Percentiles rank a stretch among this genome's conserved stretches.
Conservation (phyloP, 2,888 invertebrate genomes). For the Germaria angustata region DNA sequence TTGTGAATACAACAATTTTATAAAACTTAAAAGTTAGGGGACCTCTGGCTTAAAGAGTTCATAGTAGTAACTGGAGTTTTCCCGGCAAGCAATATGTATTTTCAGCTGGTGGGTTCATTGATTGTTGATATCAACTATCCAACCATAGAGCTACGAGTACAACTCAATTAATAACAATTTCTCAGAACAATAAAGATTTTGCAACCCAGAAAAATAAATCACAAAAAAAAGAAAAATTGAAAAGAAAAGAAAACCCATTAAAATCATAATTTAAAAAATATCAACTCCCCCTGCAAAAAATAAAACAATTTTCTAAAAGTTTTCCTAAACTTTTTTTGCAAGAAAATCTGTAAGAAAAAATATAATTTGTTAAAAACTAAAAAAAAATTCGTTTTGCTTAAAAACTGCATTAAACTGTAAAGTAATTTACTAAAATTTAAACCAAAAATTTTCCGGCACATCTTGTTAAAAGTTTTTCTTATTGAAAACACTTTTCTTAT, state of each 20-base stretch:
- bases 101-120: slow-evolving; percentile 58
- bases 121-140: slow-evolving; percentile 68
- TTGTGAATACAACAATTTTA: no score
- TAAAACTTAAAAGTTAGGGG: neutral
- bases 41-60: neutral
- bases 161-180: slow-evolving; percentile 80
- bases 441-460: slow-evolving; percentile 4
- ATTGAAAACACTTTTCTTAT: slow-evolving; percentile 30
- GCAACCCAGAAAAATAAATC: slow-evolving; percentile 8
- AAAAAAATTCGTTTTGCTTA: neutral
- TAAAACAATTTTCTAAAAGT: neutral
- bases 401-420: slow-evolving; percentile 27
- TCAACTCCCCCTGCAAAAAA: neutral
- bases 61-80: neutral
- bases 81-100: slow-evolving; percentile 2
- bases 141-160: slow-evolving; percentile 66
- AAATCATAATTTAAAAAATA: neutral
- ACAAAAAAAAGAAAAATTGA: neutral
- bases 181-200: slow-evolving; percentile 76
- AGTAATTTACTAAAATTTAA: slow-evolving; percentile 30
- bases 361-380: no score
- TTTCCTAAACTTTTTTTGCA: neutral
- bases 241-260: slow-evolving; percentile 17
- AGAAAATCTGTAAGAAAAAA: no score
- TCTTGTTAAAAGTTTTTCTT: neutral